Conservation (phyloP, 2,888 invertebrate genomes). For the Acleris cristana region DNA sequence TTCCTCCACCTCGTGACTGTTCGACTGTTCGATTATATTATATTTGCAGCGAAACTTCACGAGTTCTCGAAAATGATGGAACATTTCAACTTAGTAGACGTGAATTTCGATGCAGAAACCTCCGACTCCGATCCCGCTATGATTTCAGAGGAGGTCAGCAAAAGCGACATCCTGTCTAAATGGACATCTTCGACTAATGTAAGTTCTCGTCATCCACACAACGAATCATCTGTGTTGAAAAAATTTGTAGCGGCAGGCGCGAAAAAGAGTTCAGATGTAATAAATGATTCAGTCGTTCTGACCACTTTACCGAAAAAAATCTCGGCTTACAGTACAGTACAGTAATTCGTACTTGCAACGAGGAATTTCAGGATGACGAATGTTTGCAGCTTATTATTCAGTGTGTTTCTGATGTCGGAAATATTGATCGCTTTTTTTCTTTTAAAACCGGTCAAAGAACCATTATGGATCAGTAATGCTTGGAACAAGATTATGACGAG, state of each 20-base stretch:
- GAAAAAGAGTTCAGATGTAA: not conserved
- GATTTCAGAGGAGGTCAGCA: not conserved
- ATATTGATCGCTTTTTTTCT: slow-evolving; percentile 54
- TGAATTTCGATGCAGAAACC: slow-evolving; percentile 45
- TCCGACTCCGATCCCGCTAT: slow-evolving; percentile 32
- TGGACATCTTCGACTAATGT: slow-evolving; percentile 60
- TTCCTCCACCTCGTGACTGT: slow-evolving; percentile 60
- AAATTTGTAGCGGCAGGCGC: slow-evolving; percentile 47
- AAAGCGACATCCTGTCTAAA: slow-evolving; percentile 17
- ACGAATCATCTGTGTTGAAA: slow-evolving; percentile 50
- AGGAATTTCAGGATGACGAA: slow-evolving; percentile 54
- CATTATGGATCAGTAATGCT: slow-evolving; percentile 56
- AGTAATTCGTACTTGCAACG: no score
- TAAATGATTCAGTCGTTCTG: no score
- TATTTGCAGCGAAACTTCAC: slow-evolving; percentile 67
- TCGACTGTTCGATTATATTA: slow-evolving; percentile 61
- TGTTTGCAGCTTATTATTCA: slow-evolving; percentile 52
- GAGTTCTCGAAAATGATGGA: slow-evolving; percentile 68
- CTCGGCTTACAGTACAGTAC: no score
- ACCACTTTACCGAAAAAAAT: no score
- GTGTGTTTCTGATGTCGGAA: slow-evolving; percentile 54
- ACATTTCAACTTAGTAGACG: slow-evolving; percentile 62
- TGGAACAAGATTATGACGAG: slow-evolving; percentile 51
- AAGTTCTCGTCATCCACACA: slow-evolving; percentile 38
- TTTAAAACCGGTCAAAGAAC: slow-evolving; percentile 62